Percentiles rank a stretch among this genome's conserved stretches.
Conservation (phyloP, 2,888 invertebrate genomes). For the Dysmachus trigonus region DNA sequence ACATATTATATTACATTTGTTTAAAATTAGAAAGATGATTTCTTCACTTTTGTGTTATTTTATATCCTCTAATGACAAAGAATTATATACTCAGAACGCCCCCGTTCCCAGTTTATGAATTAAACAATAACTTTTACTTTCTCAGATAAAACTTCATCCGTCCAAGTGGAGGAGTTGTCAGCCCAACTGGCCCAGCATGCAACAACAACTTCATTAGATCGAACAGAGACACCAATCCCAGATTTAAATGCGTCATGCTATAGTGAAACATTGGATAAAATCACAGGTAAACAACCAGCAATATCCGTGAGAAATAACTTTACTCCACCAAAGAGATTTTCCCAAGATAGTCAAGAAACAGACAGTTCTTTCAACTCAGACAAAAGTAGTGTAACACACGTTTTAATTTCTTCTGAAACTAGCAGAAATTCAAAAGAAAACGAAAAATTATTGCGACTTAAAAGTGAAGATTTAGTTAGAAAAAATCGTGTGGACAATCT, state of each 20-base stretch:
- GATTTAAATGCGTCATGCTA: not conserved
- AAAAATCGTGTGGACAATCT: not conserved
- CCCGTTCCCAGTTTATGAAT: too few species aligned
- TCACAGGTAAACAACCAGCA: slow-evolving; percentile 47
- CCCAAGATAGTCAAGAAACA: not conserved
- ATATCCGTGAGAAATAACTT: slow-evolving; percentile 20
- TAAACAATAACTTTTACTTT: not conserved
- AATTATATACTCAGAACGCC: too few species aligned
- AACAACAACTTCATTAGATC: not conserved
- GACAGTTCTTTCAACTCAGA: not conserved
- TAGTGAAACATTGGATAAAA: not conserved
- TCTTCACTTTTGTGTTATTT: too few species aligned
- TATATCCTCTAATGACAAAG: too few species aligned
- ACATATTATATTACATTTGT: not conserved
- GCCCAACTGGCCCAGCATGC: not conserved
- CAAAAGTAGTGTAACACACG: not conserved
- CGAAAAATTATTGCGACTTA: not conserved
- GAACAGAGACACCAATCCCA: slow-evolving; percentile 5
- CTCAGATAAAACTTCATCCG: slow-evolving; percentile 46
- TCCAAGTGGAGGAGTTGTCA: slow-evolving; percentile 37
- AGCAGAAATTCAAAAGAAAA: not conserved
- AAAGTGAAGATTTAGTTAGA: not conserved
- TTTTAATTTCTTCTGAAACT: not conserved
- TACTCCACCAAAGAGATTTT: not conserved
- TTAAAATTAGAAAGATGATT: too few species aligned